Evolutionary conservation across 2,797 vertebrate genomes (phyloP), one percentile per base, ranked within the genome.

Genomic region (Podarcis lilfordi): DNA sequence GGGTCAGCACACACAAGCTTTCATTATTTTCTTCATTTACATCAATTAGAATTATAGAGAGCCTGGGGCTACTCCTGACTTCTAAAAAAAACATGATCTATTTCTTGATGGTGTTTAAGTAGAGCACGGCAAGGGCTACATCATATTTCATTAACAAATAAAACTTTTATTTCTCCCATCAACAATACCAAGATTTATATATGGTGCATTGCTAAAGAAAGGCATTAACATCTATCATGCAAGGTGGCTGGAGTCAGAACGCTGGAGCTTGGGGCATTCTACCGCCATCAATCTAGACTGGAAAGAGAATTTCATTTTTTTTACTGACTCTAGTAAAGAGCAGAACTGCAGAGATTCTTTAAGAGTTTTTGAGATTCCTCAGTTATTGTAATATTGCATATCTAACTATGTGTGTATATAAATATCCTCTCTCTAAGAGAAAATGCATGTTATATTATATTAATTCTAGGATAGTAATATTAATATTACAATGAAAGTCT

Each of bases 11-110:
- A 97, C 96, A 95, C 97, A 97, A 96, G 97, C 95, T 95, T 97
- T 96, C 96, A 96, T 95, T 95, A 96, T 97, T 97, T 97, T 96
- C 95, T 98, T 97, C 97, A 98, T 98, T 98, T 98, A 98, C 98
- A 98, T 98, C 97, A 98, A 98, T 98, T 98, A 98, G 97, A 98
- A 97, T 95, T 97, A 97, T 97, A 95, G 96, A 96, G 91, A 93
- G 96, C 94, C 96, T 95, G 94, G 92, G 89, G 96, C 95, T 96
- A 95, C 94, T 94, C 92, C 93, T 95, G 95, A 95, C 96, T 97
- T 97, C 96, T 96, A 91, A 96, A 95, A 95, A 95, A 66, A 35
- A 4, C 61, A 93, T 93, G 94, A 95, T 95, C 95, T 95, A 90
- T 94, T 96, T 92, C 94, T 96, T 94, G 92, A 95, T 95, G 93